Evolutionary conservation across 92 coral and sea anemone species (phyloP).

Genomic region (Heliopora coerulea): DNA sequence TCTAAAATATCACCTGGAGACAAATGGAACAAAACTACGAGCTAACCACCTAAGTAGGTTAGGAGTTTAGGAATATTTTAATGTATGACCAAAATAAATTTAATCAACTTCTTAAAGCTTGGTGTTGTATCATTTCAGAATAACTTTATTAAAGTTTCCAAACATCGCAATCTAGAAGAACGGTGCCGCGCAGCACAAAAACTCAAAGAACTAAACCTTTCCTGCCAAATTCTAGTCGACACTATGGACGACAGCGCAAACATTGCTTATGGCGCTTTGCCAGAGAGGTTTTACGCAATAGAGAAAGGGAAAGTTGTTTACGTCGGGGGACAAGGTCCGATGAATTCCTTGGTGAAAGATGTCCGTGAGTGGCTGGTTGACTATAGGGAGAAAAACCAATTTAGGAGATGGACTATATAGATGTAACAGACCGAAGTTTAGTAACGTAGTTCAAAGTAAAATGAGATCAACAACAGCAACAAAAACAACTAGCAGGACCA

Average conservation of each 20-base stretch:
- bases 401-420: constrained; percentile 36
- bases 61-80: too few species aligned
- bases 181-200: constrained; percentile 73
- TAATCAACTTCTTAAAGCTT: neutral
- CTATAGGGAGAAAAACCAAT: constrained; percentile 48
- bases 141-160: constrained; percentile 54
- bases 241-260: constrained; percentile 71
- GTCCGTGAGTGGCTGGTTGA: constrained; percentile 62
- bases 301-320: constrained; percentile 68
- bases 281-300: constrained; percentile 72
- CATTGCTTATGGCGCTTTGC: constrained; percentile 80
- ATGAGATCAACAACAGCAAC: too few species aligned
- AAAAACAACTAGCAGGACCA: too few species aligned
- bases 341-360: constrained; percentile 60
- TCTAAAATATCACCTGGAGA: too few species aligned
- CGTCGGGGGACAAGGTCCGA: constrained; percentile 82
- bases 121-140: constrained; percentile 46
- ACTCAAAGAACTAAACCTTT: constrained; percentile 47
- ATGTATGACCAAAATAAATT: too few species aligned
- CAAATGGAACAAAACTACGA: too few species aligned
- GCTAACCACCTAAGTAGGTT: too few species aligned
- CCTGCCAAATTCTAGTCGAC: constrained; percentile 64
- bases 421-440: too few species aligned
- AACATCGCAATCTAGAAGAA: constrained; percentile 70
- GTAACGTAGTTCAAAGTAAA: too few species aligned